Evolutionary conservation across 2,113 vertebrate genomes (phyloP).

Genomic region (Amphiprion ocellaris): DNA sequence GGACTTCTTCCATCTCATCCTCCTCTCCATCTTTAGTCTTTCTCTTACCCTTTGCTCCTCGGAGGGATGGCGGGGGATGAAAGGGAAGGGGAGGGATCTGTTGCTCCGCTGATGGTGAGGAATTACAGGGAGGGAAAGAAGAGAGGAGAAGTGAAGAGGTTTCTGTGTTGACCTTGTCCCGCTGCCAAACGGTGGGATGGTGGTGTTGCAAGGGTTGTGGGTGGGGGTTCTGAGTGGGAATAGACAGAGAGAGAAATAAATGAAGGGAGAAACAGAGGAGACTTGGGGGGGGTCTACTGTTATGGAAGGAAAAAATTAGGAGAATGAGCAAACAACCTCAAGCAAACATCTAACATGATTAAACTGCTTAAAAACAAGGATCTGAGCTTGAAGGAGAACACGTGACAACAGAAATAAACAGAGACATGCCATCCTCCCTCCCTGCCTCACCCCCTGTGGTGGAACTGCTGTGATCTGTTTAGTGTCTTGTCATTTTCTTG

Average conservation of each 20-base stretch:
- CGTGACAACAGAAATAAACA: too few relatives aligned
- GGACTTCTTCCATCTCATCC: constrained; percentile 34
- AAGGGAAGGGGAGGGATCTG: constrained; percentile 17
- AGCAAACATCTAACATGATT: not conserved
- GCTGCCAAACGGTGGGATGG: constrained; percentile 63
- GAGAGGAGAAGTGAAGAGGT: constrained; percentile 52
- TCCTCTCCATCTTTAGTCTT: constrained; percentile 21
- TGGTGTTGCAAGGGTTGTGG: constrained; percentile 39
- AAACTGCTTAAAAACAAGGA: not conserved
- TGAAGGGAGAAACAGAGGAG: not conserved
- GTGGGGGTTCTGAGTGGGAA: constrained; percentile 25
- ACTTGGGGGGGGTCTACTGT: not conserved
- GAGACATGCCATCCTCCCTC: too few relatives aligned
- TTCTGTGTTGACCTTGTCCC: constrained; percentile 70
- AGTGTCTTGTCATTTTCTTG: too few relatives aligned
- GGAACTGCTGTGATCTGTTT: too few relatives aligned
- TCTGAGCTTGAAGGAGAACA: too few relatives aligned
- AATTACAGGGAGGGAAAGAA: constrained; percentile 50
- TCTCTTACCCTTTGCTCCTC: constrained; percentile 1
- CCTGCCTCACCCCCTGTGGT: too few relatives aligned
- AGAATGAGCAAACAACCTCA: not conserved
- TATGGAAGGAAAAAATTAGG: not conserved
- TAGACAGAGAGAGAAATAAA: constrained; percentile 16
- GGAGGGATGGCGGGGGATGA: constrained; percentile 36
- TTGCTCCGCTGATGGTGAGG: constrained; percentile 40